Base-by-base conservation (phyloP, 1,140 invertebrate species). In the Drosophila pruinosa region DNA sequence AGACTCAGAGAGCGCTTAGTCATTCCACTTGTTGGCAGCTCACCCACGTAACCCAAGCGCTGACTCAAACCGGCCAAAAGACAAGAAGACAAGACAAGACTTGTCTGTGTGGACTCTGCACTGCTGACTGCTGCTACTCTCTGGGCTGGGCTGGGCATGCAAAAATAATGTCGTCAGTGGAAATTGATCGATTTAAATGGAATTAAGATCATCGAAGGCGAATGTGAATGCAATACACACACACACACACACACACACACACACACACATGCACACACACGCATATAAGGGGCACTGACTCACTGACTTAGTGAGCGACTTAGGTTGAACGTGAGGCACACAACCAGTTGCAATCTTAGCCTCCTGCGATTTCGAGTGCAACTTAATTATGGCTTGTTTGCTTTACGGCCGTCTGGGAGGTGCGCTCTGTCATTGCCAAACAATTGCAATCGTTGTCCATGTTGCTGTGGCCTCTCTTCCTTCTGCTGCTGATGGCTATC, bases 371-470 rank as follows among this genome's bases (percentile, higher is more conserved):
- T 61, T 65, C 73, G 72, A 75, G 72, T 79, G 82, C 82, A 88
- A 88, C 82, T 88, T 88, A 88, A 88, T 88, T 88, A 88, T 88
- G 82, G 82, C 80, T 88, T 88, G 82, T 88, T 88, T 88, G 85
- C 72, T 88, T 80, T 76, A 47, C 26, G 54, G 34, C 75, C 57
- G 82, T 68, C 82, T 88, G 82, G 82, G 82, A 88, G 82, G 82
- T 89, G 82, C 82, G 82, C 78, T 88, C 76, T 88, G 82, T 88
- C 82, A 88, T 88, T 88, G 82, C 83, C 83, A 82, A 86, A 86
- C 82, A 86, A 86, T 88, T 88, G 82, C 81, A 85, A 43, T 71
- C 61, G 72, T 65, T 52, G 65, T 58, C 78, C 53, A 71, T 63
- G 72, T 68, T 45, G 64, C 57, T 43, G 48, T 39, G 15, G 7